These are phyloP conservation scores for Eueremaeus valkanovi DNA, from an alignment of 2,888 invertebrate genomes.

Conservation along the genomic window DNA sequence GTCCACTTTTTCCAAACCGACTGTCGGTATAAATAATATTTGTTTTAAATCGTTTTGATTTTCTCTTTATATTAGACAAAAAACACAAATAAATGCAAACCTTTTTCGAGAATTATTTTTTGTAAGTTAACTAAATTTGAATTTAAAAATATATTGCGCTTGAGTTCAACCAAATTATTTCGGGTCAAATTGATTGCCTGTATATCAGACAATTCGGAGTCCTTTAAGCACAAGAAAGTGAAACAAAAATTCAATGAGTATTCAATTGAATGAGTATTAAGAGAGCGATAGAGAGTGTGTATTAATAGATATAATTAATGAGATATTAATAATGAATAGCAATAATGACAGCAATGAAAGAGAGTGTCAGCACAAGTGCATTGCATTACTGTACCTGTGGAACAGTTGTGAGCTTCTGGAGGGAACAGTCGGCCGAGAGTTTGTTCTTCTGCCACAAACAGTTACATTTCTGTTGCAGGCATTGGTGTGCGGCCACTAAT, in stretches of 20 bases:
- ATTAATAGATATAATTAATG: too few relatives aligned
- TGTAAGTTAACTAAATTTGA: constrained; percentile 37
- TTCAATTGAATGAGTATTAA: background rate
- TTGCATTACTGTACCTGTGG: constrained; percentile 19
- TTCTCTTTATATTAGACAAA: background rate
- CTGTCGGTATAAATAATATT: too few relatives aligned
- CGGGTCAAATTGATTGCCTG: constrained; percentile 37
- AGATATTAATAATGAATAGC: too few relatives aligned
- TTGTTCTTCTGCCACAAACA: constrained; percentile 17
- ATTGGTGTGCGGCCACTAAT: background rate
- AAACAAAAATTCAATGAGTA: background rate
- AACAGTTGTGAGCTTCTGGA: constrained; percentile 13
- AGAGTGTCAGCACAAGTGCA: too few relatives aligned
- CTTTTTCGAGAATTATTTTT: constrained; percentile 34
- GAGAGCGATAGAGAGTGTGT: too few relatives aligned
- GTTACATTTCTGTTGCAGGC: background rate
- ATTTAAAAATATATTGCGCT: constrained; percentile 30
- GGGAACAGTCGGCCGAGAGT: constrained; percentile 35
- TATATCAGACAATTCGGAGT: background rate
- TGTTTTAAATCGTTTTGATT: background rate
- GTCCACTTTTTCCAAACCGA: constrained; percentile 32
- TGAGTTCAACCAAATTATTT: constrained; percentile 31
- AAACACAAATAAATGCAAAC: background rate
- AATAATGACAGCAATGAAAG: background rate
- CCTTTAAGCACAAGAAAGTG: background rate